These are phyloP conservation scores for Zoanthus solanderi DNA, from an alignment of 92 coral and sea anemone genomes.

Conservation along the genomic window DNA sequence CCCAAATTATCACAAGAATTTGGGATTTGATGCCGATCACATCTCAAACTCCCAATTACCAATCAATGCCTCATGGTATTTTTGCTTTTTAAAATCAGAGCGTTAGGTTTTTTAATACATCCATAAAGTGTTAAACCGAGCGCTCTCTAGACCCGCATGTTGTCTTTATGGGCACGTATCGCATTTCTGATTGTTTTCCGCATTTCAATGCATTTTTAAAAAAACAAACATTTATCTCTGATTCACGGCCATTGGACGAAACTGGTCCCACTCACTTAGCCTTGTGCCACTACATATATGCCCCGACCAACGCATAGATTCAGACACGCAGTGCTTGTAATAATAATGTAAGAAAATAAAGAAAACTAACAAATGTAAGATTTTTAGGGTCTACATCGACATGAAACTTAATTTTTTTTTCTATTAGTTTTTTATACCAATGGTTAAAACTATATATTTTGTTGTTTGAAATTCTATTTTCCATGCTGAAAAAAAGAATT, in stretches of 20 bases:
- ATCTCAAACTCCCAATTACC: not conserved
- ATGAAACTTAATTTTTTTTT: too few species aligned
- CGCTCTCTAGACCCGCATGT: constrained; percentile 25
- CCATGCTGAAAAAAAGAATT: too few species aligned
- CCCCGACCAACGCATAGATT: constrained; percentile 10
- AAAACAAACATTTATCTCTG: constrained; percentile 3
- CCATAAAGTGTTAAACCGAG: not conserved
- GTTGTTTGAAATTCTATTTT: too few species aligned
- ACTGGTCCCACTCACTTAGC: not conserved
- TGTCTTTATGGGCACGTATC: constrained; percentile 11
- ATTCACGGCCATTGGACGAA: not conserved
- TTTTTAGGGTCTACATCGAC: not conserved
- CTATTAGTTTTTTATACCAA: too few species aligned
- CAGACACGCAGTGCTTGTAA: not conserved
- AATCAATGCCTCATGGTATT: not conserved
- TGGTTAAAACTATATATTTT: too few species aligned
- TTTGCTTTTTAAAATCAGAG: not conserved
- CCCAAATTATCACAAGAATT: too few species aligned
- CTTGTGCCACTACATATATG: not conserved
- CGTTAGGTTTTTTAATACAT: not conserved
- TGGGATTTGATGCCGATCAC: not conserved
- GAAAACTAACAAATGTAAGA: not conserved
- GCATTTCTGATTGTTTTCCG: constrained; percentile 32
- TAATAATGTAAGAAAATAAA: not conserved
- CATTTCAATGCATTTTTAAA: constrained; percentile 27